Evolutionary conservation across 2,113 vertebrate genomes (phyloP).

Genomic region (Notechis scutatus): DNA sequence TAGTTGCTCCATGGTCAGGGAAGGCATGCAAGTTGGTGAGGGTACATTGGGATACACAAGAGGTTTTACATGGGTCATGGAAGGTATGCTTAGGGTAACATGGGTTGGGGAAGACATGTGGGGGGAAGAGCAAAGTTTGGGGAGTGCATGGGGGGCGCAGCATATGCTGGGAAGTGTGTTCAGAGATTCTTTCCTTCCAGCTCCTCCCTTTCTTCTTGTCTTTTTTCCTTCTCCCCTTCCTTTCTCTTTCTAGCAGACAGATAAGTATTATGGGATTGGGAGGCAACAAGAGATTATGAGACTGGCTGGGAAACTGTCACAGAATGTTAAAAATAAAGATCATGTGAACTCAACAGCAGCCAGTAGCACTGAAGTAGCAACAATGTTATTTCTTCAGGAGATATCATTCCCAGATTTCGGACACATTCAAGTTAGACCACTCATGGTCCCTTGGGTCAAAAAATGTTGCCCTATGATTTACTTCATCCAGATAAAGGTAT

Average conservation of each 20-base stretch:
- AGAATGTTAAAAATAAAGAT: neutral
- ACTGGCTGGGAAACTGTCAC: neutral
- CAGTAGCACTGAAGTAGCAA: neutral
- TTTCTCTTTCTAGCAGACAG: neutral
- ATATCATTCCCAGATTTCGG: neutral
- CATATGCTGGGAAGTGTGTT: too few species aligned
- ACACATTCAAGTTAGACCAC: neutral
- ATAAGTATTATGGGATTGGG: neutral
- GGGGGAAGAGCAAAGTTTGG: too few species aligned
- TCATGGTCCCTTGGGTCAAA: neutral
- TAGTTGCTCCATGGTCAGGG: too few species aligned
- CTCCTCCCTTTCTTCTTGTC: neutral
- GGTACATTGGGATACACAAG: too few species aligned
- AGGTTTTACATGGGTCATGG: too few species aligned
- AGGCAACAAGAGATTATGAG: neutral
- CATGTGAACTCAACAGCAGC: neutral
- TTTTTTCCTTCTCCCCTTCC: neutral
- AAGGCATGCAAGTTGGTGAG: too few species aligned
- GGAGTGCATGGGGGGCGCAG: too few species aligned
- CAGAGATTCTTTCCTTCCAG: neutral
- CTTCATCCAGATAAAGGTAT: neutral
- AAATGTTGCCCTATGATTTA: neutral
- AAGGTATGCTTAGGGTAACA: too few species aligned
- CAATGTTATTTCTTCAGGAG: neutral
- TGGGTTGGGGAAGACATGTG: too few species aligned